phyloP scores from a whole-genome alignment of 1,140 invertebrate genomes.

The Platorchestia sp. region DNA sequence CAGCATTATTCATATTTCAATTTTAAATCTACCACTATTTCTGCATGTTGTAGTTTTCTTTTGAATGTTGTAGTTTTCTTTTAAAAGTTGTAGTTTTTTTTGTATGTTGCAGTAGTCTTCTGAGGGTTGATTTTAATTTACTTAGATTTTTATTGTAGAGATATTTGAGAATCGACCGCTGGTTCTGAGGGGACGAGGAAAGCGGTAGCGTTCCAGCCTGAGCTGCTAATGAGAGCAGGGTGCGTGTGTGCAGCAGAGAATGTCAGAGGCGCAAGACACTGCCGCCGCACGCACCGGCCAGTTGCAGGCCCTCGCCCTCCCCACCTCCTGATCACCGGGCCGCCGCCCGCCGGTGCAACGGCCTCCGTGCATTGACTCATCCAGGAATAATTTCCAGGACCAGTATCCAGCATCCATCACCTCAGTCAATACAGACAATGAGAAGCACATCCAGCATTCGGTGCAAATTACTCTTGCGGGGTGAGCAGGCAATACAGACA shows the following conservation, averaged over 20 bases:
- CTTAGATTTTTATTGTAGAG: not conserved
- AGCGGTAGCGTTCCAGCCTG: not conserved
- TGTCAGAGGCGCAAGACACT: not conserved
- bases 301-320: not conserved
- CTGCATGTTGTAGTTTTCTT: not conserved
- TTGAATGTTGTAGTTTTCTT: too few relatives aligned
- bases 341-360: conserved; percentile 13
- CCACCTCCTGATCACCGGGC: not conserved
- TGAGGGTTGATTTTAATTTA: too few relatives aligned
- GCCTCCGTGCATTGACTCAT: conserved; percentile 51
- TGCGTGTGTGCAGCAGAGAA: not conserved
- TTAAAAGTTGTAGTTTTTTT: too few relatives aligned
- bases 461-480: not conserved
- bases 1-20: not conserved
- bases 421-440: too few relatives aligned
- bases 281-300: not conserved
- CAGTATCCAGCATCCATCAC: not conserved
- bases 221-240: not conserved
- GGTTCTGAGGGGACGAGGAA: not conserved
- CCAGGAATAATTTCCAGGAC: not conserved
- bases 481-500: not conserved
- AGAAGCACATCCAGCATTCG: not conserved
- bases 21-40: not conserved
- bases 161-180: not conserved
- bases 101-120: too few relatives aligned